Percentiles rank a stretch among this genome's conserved stretches.
These are phyloP conservation scores for Microtus ochrogaster DNA, from an alignment of 2,113 vertebrate genomes.

Conservation along the genomic window DNA sequence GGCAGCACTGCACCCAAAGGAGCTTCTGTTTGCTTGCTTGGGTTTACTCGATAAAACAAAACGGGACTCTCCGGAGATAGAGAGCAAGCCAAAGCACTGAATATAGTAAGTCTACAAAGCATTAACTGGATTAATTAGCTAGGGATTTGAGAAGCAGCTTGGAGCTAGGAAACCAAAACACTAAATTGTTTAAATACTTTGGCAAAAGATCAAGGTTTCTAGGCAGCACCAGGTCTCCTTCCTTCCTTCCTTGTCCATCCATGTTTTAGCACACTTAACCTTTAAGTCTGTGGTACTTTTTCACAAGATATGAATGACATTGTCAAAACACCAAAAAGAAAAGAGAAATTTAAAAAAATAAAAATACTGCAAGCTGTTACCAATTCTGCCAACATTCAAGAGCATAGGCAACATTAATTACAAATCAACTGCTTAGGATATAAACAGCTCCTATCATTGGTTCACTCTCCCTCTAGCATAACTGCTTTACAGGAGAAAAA, in stretches of 20 bases:
- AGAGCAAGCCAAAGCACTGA: conserved; percentile 86
- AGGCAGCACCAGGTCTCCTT: conserved; percentile 89
- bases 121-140: conserved; percentile 93
- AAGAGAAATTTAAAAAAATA: conserved; percentile 85
- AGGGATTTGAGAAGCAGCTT: conserved; percentile 92
- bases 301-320: conserved; percentile 89
- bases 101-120: conserved; percentile 91
- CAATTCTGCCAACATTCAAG: conserved; percentile 87
- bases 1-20: conserved; percentile 81
- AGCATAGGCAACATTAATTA: conserved; percentile 90
- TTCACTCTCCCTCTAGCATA: conserved; percentile 86
- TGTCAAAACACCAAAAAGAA: conserved; percentile 90
- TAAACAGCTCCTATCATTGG: conserved; percentile 87
- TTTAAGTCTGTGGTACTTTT: conserved; percentile 88
- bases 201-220: conserved; percentile 93
- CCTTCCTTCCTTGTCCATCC: conserved; percentile 83
- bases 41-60: conserved; percentile 86
- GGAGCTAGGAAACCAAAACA: conserved; percentile 92
- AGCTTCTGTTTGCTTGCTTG: conserved; percentile 74
- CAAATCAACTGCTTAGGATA: conserved; percentile 89
- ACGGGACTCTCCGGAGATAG: conserved; percentile 83
- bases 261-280: conserved; percentile 91
- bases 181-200: conserved; percentile 94
- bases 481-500: conserved; percentile 78
- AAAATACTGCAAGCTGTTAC: conserved; percentile 90